phyloP scores from a whole-genome alignment of 2,113 vertebrate species.

The Tinamus guttatus region DNA sequence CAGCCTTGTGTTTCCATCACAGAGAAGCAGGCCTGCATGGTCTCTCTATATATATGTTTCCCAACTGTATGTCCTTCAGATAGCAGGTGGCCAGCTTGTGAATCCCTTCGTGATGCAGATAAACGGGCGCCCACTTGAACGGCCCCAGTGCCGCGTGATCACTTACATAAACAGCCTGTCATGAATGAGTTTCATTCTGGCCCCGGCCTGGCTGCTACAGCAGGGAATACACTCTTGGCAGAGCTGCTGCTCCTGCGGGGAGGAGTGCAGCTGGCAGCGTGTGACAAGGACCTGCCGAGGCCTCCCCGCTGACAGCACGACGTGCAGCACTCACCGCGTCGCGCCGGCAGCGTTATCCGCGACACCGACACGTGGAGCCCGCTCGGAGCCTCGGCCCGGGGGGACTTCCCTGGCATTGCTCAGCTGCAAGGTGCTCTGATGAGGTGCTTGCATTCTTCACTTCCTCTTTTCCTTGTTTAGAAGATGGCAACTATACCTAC shows the following conservation, averaged over 20 bases:
- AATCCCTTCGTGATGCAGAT: neutral
- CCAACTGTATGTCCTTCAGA: neutral
- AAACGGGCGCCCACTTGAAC: neutral
- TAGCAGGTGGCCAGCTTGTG: neutral
- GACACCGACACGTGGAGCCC: neutral
- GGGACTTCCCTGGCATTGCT: neutral
- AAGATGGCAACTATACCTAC: neutral
- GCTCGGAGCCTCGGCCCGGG: too few species aligned
- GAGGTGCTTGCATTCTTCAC: neutral
- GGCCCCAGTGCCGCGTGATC: neutral
- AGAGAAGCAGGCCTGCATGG: neutral
- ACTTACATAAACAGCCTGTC: conserved; percentile 4
- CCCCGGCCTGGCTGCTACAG: neutral
- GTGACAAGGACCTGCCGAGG: neutral
- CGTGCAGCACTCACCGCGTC: neutral
- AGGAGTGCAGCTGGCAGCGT: neutral
- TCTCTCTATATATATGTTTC: neutral
- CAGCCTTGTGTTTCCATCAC: neutral
- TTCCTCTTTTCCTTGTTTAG: neutral
- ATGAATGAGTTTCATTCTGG: conserved; percentile 3
- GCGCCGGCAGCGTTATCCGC: neutral
- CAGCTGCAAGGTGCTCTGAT: neutral
- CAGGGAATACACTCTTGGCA: neutral
- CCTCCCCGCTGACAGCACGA: neutral
- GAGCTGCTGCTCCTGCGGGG: neutral